Conservation (phyloP, 2,888 invertebrate genomes). For the Hydraecia micacea region DNA sequence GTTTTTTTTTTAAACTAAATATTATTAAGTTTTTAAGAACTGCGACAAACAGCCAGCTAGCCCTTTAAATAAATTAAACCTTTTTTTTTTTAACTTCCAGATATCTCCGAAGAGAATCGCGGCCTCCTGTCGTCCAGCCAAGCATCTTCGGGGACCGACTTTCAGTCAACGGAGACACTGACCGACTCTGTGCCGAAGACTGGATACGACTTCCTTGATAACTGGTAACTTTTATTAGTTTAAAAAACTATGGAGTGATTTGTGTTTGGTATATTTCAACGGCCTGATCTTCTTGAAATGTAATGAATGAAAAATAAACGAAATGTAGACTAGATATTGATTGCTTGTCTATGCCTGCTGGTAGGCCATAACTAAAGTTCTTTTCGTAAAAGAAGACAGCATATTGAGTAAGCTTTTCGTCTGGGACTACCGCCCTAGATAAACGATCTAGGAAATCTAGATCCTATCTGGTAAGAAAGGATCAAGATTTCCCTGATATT, state of each 20-base stretch:
- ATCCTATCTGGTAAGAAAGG: no score
- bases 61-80: background rate
- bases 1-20: no score
- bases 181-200: conserved; percentile 90
- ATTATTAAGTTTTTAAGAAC: no score
- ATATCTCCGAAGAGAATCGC: conserved; percentile 86
- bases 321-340: background rate
- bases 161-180: conserved; percentile 86
- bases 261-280: conserved; percentile 23
- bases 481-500: no score
- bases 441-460: no score
- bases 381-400: no score
- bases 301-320: no score
- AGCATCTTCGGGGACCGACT: conserved; percentile 86
- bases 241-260: background rate
- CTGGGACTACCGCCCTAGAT: no score
- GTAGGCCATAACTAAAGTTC: no score
- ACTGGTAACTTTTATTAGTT: conserved; percentile 87
- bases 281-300: background rate
- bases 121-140: conserved; percentile 86
- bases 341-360: no score
- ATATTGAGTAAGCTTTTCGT: no score
- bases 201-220: conserved; percentile 91
- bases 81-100: conserved; percentile 68
- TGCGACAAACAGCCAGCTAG: background rate